Evolutionary conservation across 1,140 invertebrate species (phyloP), one percentile per base, ranked within the genome.

Genomic region (Asbolus verrucosus): DNA sequence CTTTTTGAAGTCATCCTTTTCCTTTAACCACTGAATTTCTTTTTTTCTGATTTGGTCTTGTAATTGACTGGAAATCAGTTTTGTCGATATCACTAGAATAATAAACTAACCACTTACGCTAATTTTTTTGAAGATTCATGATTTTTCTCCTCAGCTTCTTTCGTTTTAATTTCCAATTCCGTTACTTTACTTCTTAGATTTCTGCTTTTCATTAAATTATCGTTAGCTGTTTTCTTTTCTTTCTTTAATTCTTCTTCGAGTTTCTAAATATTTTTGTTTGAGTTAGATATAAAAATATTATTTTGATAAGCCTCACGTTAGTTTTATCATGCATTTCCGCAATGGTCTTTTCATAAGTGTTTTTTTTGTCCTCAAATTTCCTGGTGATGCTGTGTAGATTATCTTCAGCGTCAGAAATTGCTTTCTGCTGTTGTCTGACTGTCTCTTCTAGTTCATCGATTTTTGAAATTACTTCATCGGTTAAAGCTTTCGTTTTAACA

Each of bases 241-340:
- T 16, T 65, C 38, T 78, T 75, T 11, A 80, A 38, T 15, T 78
- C 75, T 30, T 73, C 68, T 21, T 78, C 77, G 8, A 80, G 19
- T 73, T 74, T 73, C 77, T 80, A 65, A 36, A 77, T 9, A 24
- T 16, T n/a, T n/a, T n/a, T n/a, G n/a, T n/a, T 1, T 8, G 73
- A 65, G 2, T 16, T 27, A 62, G 71, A 72, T 8, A 2, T 38
- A 27, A 65, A 36, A 21, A 27, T 16, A 33, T 11, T 31, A 21
- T 27, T 6, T 19, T 11, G 5, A 9, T 11, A 19, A 19, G 16
- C 11, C 36, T 67, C 69, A 77, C 75, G 18, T 67, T 71, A 46
- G 76, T 70, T 69, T 76, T 78, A 11, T 78, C 73, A 14, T 67
- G 73, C 31, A 78, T 54, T 50, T 78, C 76, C 1, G 65, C 30